Conservation (phyloP, 2,113 vertebrate genomes). For the Prionailurus viverrinus region DNA sequence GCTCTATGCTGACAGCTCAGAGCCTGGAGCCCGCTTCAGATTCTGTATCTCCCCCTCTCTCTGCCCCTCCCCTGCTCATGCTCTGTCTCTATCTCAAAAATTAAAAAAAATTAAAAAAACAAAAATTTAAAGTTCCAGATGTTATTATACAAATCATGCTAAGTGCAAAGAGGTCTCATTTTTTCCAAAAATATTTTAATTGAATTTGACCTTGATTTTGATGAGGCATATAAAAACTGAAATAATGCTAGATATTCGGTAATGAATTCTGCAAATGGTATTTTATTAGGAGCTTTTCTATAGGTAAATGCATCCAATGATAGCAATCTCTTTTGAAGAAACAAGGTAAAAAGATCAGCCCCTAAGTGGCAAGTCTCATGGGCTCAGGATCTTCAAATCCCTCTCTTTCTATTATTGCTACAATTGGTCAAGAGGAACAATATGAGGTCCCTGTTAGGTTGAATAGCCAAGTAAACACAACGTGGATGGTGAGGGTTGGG, state of each 20-base stretch:
- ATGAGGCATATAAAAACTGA: conserved; percentile 36
- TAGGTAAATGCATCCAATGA: background rate
- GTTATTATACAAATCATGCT: background rate
- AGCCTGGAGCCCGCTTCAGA: too few species aligned
- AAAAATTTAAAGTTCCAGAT: conserved; percentile 7
- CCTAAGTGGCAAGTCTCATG: background rate
- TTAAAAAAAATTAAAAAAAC: too few species aligned
- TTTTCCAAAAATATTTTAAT: conserved; percentile 6
- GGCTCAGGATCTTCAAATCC: too few species aligned
- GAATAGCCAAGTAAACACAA: background rate
- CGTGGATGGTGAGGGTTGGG: background rate
- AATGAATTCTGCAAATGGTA: background rate
- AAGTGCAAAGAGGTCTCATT: background rate
- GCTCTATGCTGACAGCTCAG: too few species aligned
- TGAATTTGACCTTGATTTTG: conserved; percentile 54
- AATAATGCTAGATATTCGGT: background rate
- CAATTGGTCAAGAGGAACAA: background rate
- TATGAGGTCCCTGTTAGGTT: background rate
- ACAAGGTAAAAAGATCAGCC: background rate
- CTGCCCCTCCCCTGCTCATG: too few species aligned
- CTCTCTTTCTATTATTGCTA: background rate
- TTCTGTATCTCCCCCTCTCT: too few species aligned
- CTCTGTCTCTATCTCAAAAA: too few species aligned
- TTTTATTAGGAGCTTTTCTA: background rate
- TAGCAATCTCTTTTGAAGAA: background rate